Conservation (phyloP, 2,113 vertebrate genomes). For the Progne subis region DNA sequence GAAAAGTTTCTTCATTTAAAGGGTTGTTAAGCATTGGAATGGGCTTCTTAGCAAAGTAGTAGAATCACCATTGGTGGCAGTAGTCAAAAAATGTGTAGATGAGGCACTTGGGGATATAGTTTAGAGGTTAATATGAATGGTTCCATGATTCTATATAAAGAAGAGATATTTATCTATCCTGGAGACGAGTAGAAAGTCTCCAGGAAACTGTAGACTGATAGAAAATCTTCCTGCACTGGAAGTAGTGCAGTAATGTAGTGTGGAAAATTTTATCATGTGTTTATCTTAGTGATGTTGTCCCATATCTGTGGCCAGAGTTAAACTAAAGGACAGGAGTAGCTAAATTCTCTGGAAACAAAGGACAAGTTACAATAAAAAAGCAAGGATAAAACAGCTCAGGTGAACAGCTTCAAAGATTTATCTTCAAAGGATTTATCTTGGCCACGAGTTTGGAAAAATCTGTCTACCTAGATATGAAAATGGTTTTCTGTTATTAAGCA, state of each 20-base stretch:
- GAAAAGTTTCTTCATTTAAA: background rate
- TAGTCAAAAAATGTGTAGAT: background rate
- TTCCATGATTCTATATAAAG: background rate
- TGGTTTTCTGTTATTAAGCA: background rate
- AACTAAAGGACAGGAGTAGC: background rate
- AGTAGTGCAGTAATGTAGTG: background rate
- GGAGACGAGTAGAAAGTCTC: background rate
- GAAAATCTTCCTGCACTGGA: background rate
- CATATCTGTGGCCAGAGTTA: background rate
- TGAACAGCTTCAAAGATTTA: background rate
- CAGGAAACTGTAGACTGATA: background rate
- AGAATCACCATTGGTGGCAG: background rate
- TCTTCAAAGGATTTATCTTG: background rate
- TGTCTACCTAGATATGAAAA: constrained; percentile 17
- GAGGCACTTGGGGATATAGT: background rate
- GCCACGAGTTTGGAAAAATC: background rate
- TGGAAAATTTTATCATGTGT: background rate
- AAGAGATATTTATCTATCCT: background rate
- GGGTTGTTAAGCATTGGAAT: background rate
- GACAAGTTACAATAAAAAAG: background rate
- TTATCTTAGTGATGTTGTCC: background rate
- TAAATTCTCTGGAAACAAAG: background rate
- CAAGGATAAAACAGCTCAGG: background rate
- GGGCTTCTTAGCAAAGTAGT: background rate
- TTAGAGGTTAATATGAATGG: background rate